Percentiles rank a stretch among this genome's conserved stretches.
These are phyloP conservation scores for Pogonomyrmex californicus DNA, from an alignment of 1,140 invertebrate genomes.

Conservation along the genomic window DNA sequence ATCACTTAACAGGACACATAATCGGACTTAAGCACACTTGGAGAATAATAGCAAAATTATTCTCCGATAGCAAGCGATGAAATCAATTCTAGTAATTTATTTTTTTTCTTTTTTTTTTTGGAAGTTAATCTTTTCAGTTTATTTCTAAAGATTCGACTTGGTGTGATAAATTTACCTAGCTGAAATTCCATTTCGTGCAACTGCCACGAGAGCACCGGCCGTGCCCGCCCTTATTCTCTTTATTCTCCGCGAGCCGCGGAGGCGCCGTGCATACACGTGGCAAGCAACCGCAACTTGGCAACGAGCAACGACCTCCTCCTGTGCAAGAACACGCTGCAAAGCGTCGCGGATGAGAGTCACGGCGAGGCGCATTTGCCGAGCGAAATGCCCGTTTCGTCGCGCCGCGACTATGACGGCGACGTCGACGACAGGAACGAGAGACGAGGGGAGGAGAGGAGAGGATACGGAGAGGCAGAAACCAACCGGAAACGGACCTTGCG, in stretches of 20 bases:
- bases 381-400: constrained; percentile 58
- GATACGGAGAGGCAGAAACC: constrained; percentile 22
- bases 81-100: neutral
- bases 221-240: constrained; percentile 30
- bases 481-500: constrained; percentile 64
- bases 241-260: constrained; percentile 52
- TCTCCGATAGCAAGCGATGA: neutral
- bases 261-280: constrained; percentile 60
- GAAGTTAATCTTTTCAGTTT: neutral
- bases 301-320: constrained; percentile 69
- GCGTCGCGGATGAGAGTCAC: constrained; percentile 33
- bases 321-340: constrained; percentile 42
- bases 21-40: neutral
- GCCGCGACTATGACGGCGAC: constrained; percentile 25
- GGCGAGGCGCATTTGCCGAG: constrained; percentile 59
- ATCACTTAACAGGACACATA: neutral
- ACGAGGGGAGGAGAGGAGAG: constrained; percentile 24
- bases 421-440: constrained; percentile 12
- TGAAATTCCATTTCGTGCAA: constrained; percentile 14
- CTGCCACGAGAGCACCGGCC: neutral
- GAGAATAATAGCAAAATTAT: neutral
- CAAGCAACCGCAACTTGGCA: constrained; percentile 65
- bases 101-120: neutral
- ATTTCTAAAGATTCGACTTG: neutral
- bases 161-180: neutral